Percentiles rank a stretch among this genome's conserved stretches.
These are phyloP conservation scores for Gambusia affinis DNA, from an alignment of 2,113 vertebrate species.

Conservation along the genomic window DNA sequence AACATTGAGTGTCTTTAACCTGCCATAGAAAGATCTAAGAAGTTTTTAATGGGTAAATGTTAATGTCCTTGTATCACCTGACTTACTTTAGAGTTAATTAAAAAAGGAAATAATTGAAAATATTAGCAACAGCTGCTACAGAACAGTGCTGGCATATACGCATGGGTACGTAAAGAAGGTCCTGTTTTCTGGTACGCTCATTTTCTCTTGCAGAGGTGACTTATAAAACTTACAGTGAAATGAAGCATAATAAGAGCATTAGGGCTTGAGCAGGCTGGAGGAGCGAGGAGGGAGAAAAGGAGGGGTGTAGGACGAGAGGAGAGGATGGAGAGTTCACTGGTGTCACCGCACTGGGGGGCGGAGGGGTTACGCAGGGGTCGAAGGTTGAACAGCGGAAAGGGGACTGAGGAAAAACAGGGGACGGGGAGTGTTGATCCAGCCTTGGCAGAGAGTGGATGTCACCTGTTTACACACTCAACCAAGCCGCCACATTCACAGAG, in stretches of 20 bases:
- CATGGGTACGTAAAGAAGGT: not conserved
- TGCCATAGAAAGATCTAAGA: too few species aligned
- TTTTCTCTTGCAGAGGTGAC: conserved; percentile 27
- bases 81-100: too few species aligned
- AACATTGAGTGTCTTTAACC: too few species aligned
- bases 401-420: conserved; percentile 13
- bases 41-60: too few species aligned
- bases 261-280: conserved; percentile 42
- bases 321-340: conserved; percentile 54
- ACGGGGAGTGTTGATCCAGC: conserved; percentile 67
- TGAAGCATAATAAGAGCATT: conserved; percentile 72
- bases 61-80: too few species aligned
- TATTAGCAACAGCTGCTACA: not conserved
- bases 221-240: conserved; percentile 56
- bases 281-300: conserved; percentile 22
- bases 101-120: not conserved
- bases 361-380: conserved; percentile 49
- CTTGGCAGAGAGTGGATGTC: conserved; percentile 63
- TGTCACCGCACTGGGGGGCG: conserved; percentile 40
- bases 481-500: conserved; percentile 34
- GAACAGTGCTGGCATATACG: not conserved
- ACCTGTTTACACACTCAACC: conserved; percentile 70
- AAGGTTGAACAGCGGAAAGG: conserved; percentile 51
- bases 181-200: not conserved
- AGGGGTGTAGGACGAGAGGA: conserved; percentile 19